Conservation (phyloP, 2,113 vertebrate species). For the Perca schrenkii region DNA sequence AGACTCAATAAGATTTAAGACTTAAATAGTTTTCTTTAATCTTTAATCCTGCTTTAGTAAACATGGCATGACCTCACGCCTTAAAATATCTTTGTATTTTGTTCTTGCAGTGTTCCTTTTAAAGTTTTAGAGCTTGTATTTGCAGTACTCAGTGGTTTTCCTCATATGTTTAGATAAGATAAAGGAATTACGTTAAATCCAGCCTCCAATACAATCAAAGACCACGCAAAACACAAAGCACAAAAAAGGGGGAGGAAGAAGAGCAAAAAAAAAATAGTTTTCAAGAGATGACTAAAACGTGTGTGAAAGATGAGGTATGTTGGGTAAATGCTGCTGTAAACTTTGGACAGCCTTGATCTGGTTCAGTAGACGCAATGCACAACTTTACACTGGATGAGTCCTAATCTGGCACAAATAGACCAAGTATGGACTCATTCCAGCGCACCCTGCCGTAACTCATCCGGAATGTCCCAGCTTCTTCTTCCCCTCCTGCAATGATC, state of each 20-base stretch:
- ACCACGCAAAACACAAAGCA: not conserved
- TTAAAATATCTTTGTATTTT: not conserved
- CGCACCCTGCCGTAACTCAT: not conserved
- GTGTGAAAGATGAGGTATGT: not conserved
- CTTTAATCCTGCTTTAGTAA: not conserved
- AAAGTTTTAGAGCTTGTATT: not conserved
- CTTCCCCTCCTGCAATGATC: not conserved
- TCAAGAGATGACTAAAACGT: not conserved
- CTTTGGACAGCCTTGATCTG: not conserved
- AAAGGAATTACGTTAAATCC: not conserved
- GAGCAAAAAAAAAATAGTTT: not conserved
- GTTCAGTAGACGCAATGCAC: not conserved
- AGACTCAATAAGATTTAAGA: not conserved
- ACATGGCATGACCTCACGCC: not conserved
- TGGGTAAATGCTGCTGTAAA: not conserved
- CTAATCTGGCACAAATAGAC: not conserved
- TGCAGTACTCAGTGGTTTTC: not conserved
- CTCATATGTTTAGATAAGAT: not conserved
- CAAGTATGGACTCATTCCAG: not conserved
- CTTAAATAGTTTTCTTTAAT: conserved; percentile 1
- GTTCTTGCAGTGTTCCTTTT: not conserved
- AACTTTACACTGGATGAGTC: not conserved
- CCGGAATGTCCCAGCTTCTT: not conserved
- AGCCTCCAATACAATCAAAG: not conserved
- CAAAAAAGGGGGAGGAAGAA: too few relatives aligned